Evolutionary conservation across 2,113 vertebrate genomes (phyloP).

Genomic region (Tor tambroides): DNA sequence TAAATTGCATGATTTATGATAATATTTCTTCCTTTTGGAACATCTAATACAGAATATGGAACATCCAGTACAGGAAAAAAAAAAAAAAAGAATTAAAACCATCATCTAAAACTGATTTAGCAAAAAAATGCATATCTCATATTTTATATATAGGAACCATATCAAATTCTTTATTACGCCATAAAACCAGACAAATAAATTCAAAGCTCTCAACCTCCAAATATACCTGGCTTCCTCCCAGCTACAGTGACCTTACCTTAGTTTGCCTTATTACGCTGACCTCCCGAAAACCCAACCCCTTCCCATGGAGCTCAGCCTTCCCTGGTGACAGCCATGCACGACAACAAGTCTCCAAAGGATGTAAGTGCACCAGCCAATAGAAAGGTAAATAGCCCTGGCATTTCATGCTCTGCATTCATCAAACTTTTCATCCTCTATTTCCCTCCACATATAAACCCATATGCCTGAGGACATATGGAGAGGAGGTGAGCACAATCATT

Average conservation of each 20-base stretch:
- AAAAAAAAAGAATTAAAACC: background rate
- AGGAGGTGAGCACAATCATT: constrained; percentile 67
- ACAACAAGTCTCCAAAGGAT: constrained; percentile 10
- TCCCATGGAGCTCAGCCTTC: background rate
- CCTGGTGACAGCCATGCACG: constrained; percentile 12
- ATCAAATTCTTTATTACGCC: background rate
- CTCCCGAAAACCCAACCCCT: background rate
- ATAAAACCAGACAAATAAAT: background rate
- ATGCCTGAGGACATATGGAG: constrained; percentile 59
- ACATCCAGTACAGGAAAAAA: too few species aligned
- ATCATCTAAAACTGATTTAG: background rate
- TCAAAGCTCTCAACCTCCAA: background rate
- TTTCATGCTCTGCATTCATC: constrained; percentile 64
- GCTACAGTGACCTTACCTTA: background rate
- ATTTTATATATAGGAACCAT: background rate
- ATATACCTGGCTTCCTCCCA: background rate
- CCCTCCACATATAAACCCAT: constrained; percentile 65
- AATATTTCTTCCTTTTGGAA: too few species aligned
- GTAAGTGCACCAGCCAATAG: constrained; percentile 23
- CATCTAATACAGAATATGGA: too few species aligned
- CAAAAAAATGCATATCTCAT: background rate
- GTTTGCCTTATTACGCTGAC: background rate
- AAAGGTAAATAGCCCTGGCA: constrained; percentile 59
- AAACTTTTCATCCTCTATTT: constrained; percentile 67
- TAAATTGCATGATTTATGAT: too few species aligned